Percentiles rank a stretch among this genome's conserved stretches.
Conservation (phyloP, 2,888 invertebrate genomes). For the Apocheima hispidaria region DNA sequence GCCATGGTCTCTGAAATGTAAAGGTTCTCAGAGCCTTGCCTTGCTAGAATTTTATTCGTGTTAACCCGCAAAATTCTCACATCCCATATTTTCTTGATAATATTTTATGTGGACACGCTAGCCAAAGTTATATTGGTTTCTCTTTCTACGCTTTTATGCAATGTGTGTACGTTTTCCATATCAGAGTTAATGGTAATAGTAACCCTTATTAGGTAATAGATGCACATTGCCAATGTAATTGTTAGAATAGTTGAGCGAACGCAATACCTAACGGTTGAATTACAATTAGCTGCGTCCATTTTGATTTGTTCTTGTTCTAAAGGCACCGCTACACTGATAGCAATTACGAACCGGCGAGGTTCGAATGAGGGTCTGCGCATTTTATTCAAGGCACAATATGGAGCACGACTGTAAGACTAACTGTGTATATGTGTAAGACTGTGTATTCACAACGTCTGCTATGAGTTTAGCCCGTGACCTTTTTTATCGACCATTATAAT, state of each 20-base stretch:
- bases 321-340: constrained; percentile 15
- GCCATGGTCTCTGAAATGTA: constrained; percentile 2
- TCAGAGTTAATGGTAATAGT: background rate
- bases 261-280: constrained; percentile 52
- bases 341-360: background rate
- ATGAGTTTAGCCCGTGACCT: no score
- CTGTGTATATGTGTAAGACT: no score
- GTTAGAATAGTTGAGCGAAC: constrained; percentile 63
- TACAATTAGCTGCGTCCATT: constrained; percentile 53
- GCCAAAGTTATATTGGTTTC: no score
- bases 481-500: no score
- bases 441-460: no score
- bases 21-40: constrained; percentile 5
- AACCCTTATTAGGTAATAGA: constrained; percentile 54
- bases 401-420: no score
- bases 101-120: no score
- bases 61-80: no score
- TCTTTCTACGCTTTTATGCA: no score
- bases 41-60: background rate
- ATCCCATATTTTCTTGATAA: no score
- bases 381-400: background rate
- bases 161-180: background rate
- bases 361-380: no score
- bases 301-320: constrained; percentile 52
- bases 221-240: constrained; percentile 61